Percentiles rank a stretch among this genome's conserved stretches.
These are phyloP conservation scores for Trachelus troglodyta DNA, from an alignment of 2,888 invertebrate genomes.

Conservation along the genomic window DNA sequence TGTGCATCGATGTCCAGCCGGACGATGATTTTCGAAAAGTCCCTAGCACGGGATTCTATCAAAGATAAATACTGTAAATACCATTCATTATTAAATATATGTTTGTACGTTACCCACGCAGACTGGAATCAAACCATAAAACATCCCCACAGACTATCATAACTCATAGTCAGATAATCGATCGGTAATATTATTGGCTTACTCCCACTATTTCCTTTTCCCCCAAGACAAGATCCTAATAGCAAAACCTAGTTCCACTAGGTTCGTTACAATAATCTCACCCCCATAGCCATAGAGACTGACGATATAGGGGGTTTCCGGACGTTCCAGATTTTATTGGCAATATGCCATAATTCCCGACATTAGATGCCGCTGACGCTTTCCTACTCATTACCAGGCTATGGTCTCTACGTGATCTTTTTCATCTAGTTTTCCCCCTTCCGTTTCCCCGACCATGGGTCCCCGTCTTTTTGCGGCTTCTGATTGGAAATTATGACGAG, in stretches of 20 bases:
- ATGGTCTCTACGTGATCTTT: constrained; percentile 56
- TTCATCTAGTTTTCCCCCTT: neutral
- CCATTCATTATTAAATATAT: neutral
- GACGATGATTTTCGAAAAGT: neutral
- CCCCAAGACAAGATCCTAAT: constrained; percentile 40
- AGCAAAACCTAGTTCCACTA: constrained; percentile 50
- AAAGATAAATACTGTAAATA: neutral
- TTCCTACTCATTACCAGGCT: constrained; percentile 61
- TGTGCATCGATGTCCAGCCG: constrained; percentile 1
- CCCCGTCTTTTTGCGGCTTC: constrained; percentile 47
- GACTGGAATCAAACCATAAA: neutral
- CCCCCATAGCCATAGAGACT: constrained; percentile 3
- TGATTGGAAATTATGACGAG: constrained; percentile 59
- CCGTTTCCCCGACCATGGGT: constrained; percentile 7
- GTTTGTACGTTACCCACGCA: neutral
- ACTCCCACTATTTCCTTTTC: constrained; percentile 9
- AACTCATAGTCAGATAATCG: constrained; percentile 46
- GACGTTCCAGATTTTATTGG: constrained; percentile 63
- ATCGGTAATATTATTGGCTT: constrained; percentile 39
- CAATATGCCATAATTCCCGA: constrained; percentile 67
- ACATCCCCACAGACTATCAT: neutral
- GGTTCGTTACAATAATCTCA: constrained; percentile 60
- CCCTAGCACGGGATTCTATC: neutral
- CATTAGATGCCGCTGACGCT: constrained; percentile 66
- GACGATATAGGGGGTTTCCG: constrained; percentile 37